Percentiles rank a stretch among this genome's conserved stretches.
Evolutionary conservation across 92 coral and sea anemone genomes (phyloP).

Genomic region (Virgularia gustaviana): DNA sequence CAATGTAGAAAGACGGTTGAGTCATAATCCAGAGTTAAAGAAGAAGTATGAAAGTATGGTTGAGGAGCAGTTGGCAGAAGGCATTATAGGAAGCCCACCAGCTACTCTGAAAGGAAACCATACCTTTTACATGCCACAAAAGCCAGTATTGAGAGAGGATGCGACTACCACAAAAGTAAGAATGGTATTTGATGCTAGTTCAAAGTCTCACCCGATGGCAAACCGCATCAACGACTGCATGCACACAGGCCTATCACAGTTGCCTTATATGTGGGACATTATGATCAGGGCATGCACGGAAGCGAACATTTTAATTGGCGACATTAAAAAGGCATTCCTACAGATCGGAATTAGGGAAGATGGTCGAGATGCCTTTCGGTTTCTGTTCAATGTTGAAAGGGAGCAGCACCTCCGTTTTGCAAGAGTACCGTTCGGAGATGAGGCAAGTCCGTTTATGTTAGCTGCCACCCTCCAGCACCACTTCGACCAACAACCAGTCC

Average conservation of each 20-base stretch:
- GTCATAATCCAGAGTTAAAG: constrained; percentile 14
- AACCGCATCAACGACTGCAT: constrained; percentile 39
- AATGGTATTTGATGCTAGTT: no score
- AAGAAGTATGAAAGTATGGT: constrained; percentile 33
- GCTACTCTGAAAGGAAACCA: no score
- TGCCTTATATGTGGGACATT: constrained; percentile 51
- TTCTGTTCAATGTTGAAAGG: constrained; percentile 38
- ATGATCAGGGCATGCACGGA: constrained; percentile 51
- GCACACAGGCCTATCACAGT: constrained; percentile 49
- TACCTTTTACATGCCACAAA: no score
- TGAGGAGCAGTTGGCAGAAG: constrained; percentile 36
- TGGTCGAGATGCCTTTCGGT: constrained; percentile 50
- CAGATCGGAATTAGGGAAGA: constrained; percentile 44
- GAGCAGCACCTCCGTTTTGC: constrained; percentile 36
- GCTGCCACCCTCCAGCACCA: constrained; percentile 33
- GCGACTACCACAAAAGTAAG: no score
- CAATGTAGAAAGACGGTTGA: constrained; percentile 33
- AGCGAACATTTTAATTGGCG: constrained; percentile 42
- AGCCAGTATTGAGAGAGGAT: no score
- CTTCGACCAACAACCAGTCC: constrained; percentile 14
- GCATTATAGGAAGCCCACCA: constrained; percentile 31
- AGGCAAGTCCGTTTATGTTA: constrained; percentile 35
- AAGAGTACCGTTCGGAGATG: constrained; percentile 40
- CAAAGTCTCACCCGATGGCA: neutral
- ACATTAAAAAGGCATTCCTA: constrained; percentile 57